Evolutionary conservation across 2,888 invertebrate species (phyloP).

Genomic region (Agrochola lychnidis): DNA sequence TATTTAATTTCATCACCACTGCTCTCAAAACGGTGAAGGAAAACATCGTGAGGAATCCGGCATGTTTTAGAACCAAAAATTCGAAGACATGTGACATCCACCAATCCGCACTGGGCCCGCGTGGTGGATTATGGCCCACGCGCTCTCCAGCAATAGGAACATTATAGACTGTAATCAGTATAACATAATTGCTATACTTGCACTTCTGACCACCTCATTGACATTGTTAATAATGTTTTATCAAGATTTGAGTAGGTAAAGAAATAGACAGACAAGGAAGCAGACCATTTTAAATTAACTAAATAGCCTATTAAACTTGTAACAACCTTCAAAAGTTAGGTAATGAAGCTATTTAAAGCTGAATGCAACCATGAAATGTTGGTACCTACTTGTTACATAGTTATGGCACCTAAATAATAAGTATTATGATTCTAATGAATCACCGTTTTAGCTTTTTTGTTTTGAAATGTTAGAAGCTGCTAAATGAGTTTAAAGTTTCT

Average conservation of each 20-base stretch:
- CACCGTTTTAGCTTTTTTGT: constrained; percentile 13
- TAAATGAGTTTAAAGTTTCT: not conserved
- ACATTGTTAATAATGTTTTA: not conserved
- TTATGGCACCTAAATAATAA: constrained; percentile 1
- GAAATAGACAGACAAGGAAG: not conserved
- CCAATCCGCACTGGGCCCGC: not conserved
- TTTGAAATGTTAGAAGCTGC: constrained; percentile 16
- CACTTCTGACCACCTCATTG: not conserved
- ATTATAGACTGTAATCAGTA: too few relatives aligned
- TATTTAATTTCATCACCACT: too few relatives aligned
- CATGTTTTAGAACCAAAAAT: too few relatives aligned
- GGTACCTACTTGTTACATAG: constrained; percentile 20
- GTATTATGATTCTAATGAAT: constrained; percentile 17
- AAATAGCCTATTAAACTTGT: not conserved
- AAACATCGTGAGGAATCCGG: too few relatives aligned
- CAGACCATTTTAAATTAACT: not conserved
- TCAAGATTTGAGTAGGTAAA: not conserved
- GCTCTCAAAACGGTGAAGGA: too few relatives aligned
- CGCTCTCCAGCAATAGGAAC: too few relatives aligned
- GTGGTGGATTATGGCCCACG: not conserved
- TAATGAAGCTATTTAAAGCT: constrained; percentile 26
- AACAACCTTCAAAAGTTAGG: not conserved
- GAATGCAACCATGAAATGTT: constrained; percentile 29
- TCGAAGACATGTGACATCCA: too few relatives aligned
- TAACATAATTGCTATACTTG: too few relatives aligned